Percentiles rank a stretch among this genome's conserved stretches.
These are phyloP conservation scores for Doris montereyensis DNA, from an alignment of 2,888 invertebrate species.

Conservation along the genomic window DNA sequence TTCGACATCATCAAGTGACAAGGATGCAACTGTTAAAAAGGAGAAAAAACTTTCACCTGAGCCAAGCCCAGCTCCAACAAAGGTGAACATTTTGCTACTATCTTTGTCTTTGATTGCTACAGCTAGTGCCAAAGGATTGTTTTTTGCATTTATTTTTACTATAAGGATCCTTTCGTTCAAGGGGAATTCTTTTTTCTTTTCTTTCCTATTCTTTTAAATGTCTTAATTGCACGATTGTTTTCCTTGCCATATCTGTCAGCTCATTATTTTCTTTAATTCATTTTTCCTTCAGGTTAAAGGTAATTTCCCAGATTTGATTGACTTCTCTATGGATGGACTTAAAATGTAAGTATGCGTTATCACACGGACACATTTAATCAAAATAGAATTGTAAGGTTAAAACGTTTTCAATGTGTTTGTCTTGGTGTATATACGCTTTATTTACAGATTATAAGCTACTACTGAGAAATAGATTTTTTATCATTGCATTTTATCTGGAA, in stretches of 20 bases:
- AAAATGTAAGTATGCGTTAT: slow-evolving; percentile 63
- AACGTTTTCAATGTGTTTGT: too few relatives aligned
- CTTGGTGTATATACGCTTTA: too few relatives aligned
- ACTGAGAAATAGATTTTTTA: too few relatives aligned
- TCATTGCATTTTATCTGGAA: too few relatives aligned
- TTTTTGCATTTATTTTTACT: too few relatives aligned
- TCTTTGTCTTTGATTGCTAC: background rate
- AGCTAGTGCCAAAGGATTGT: too few relatives aligned
- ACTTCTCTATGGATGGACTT: slow-evolving; percentile 56
- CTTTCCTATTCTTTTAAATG: background rate
- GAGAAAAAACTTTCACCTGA: background rate
- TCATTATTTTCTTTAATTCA: background rate
- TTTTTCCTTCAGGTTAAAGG: slow-evolving; percentile 44
- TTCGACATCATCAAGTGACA: background rate
- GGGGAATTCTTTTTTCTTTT: too few relatives aligned
- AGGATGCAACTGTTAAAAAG: background rate
- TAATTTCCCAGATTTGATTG: slow-evolving; percentile 63
- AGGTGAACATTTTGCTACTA: background rate
- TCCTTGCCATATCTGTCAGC: background rate
- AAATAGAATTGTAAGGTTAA: too few relatives aligned
- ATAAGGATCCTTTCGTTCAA: too few relatives aligned
- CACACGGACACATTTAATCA: too few relatives aligned
- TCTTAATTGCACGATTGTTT: too few relatives aligned
- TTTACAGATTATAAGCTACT: too few relatives aligned
- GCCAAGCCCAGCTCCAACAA: background rate